phyloP scores from a whole-genome alignment of 1,140 invertebrate genomes.

The Drosophila rhopaloa region DNA sequence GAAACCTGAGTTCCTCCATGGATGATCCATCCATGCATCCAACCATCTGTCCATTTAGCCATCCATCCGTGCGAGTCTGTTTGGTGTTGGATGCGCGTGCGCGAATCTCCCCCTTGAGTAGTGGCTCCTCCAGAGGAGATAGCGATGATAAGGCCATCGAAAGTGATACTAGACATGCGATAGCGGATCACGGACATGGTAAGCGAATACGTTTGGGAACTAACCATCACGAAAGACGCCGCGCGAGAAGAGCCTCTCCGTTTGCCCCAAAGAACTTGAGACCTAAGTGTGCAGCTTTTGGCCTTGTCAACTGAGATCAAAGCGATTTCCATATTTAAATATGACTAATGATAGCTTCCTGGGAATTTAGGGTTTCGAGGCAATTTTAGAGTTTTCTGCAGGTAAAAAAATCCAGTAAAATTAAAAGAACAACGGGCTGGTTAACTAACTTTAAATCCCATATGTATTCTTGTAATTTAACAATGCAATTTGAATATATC shows the following conservation, averaged over 20 bases:
- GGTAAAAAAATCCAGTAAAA: too few species aligned
- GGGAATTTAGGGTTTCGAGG: not conserved
- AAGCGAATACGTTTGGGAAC: constrained; percentile 51
- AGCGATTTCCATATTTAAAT: not conserved
- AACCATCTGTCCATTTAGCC: not conserved
- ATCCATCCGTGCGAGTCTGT: constrained; percentile 7
- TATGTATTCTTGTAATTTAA: too few species aligned
- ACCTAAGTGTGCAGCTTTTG: constrained; percentile 22
- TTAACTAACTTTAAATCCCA: too few species aligned
- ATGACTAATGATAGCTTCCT: constrained; percentile 25
- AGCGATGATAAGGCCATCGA: constrained; percentile 37
- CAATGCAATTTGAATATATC: too few species aligned
- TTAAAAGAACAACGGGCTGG: too few species aligned
- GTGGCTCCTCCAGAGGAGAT: constrained; percentile 6
- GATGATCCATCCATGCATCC: constrained; percentile 8
- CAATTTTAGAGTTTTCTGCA: too few species aligned
- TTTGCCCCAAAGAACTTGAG: constrained; percentile 1
- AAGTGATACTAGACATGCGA: constrained; percentile 50
- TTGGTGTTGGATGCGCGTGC: constrained; percentile 30
- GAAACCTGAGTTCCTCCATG: constrained; percentile 13
- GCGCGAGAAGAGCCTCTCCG: not conserved
- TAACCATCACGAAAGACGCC: constrained; percentile 4
- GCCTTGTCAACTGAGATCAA: constrained; percentile 26
- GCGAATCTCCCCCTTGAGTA: not conserved
- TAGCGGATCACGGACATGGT: constrained; percentile 33